A percentile compares a stretch with the other conserved stretches of the same genome.
Conservation (phyloP, 2,888 invertebrate species). For the Drosophila infuscata region DNA sequence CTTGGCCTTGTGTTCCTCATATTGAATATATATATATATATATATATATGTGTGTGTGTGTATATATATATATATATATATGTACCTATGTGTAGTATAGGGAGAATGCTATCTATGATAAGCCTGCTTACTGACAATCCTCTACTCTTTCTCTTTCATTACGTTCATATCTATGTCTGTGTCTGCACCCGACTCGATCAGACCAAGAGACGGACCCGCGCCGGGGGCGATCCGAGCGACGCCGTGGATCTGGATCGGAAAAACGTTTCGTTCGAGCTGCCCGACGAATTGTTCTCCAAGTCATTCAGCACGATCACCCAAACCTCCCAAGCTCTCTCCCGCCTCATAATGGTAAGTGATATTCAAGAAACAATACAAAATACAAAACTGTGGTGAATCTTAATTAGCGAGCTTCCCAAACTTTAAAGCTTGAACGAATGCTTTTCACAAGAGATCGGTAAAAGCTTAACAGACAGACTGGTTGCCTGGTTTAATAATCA, state of each 20-base stretch:
- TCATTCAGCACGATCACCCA: constrained; percentile 87
- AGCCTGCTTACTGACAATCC: constrained; percentile 30
- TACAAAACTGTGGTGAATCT: neutral
- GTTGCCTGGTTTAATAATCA: neutral
- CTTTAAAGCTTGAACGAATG: constrained; percentile 1
- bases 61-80: neutral
- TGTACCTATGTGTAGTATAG: neutral
- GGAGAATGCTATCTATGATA: constrained; percentile 11
- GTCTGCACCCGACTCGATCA: constrained; percentile 20
- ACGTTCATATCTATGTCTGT: constrained; percentile 4
- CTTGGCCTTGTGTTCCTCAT: constrained; percentile 22
- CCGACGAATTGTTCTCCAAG: constrained; percentile 87
- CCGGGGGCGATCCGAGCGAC: constrained; percentile 84
- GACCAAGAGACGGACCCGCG: constrained; percentile 59
- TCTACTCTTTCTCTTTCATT: constrained; percentile 25
- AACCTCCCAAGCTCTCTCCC: constrained; percentile 87
- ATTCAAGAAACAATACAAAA: neutral
- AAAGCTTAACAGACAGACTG: neutral
- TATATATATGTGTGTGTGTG: neutral
- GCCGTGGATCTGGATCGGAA: constrained; percentile 86
- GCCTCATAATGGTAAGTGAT: constrained; percentile 87
- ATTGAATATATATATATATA: neutral
- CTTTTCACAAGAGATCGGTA: neutral
- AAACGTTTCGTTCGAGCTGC: constrained; percentile 87
- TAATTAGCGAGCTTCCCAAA: neutral